phyloP scores from a whole-genome alignment of 2,888 invertebrate species.

The Lordiphosa fenestrarum region DNA sequence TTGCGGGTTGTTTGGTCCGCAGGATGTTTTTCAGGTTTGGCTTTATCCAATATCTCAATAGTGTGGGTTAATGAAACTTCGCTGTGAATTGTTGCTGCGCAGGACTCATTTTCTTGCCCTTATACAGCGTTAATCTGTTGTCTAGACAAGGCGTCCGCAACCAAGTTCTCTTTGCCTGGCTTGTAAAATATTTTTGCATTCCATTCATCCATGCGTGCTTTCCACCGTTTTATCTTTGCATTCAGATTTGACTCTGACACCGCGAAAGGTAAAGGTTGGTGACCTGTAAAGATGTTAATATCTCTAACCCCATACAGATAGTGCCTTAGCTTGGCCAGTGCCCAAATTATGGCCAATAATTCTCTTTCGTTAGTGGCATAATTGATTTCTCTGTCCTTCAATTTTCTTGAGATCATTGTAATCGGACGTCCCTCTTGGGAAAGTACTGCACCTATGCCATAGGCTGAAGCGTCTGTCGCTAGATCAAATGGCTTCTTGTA shows the following conservation, averaged over 20 bases:
- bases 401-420: slow-evolving; percentile 13
- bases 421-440: slow-evolving; percentile 7
- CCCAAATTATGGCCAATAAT: slow-evolving; percentile 7
- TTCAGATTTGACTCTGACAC: slow-evolving; percentile 3
- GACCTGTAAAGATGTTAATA: slow-evolving; percentile 7
- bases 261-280: slow-evolving; percentile 2
- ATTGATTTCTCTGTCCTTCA: slow-evolving; percentile 10
- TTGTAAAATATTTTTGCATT: slow-evolving; percentile 4
- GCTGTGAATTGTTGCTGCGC: not conserved
- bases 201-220: slow-evolving; percentile 3
- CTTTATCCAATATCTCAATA: no score
- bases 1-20: no score
- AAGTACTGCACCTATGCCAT: slow-evolving; percentile 3
- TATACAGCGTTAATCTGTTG: slow-evolving; percentile 7
- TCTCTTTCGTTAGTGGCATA: slow-evolving; percentile 11
- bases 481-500: slow-evolving; percentile 3
- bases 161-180: slow-evolving; percentile 5
- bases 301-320: slow-evolving; percentile 1
- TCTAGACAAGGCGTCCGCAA: slow-evolving; percentile 11
- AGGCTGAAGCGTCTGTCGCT: slow-evolving; percentile 5
- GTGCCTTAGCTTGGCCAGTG: slow-evolving; percentile 6
- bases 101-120: not conserved
- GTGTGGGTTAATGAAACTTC: not conserved
- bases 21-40: no score
- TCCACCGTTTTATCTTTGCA: slow-evolving; percentile 8